Conservation (phyloP, 1,140 invertebrate genomes). For the Cotesia glomerata region DNA sequence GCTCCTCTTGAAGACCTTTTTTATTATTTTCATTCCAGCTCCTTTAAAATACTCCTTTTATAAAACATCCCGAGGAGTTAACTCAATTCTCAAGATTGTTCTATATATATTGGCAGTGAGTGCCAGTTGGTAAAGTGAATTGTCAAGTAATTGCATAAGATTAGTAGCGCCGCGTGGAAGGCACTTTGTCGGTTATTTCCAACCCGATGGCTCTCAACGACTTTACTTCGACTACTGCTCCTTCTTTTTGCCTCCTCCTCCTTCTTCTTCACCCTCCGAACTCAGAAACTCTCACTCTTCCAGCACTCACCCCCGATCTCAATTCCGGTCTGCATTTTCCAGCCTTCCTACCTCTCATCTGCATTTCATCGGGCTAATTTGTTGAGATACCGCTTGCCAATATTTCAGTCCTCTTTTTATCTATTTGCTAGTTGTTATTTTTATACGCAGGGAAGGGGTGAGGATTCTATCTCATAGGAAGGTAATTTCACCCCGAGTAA, state of each 20-base stretch:
- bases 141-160: constrained; percentile 65
- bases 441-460: constrained; percentile 38
- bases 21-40: background rate
- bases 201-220: constrained; percentile 61
- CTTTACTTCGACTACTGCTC: constrained; percentile 57
- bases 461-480: constrained; percentile 12
- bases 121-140: constrained; percentile 61
- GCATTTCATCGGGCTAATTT: constrained; percentile 63
- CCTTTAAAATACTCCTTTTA: background rate
- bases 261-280: constrained; percentile 7
- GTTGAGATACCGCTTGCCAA: constrained; percentile 64
- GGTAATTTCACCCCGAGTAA: constrained; percentile 48
- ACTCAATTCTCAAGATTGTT: constrained; percentile 58
- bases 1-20: background rate
- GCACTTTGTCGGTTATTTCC: constrained; percentile 63
- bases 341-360: constrained; percentile 50
- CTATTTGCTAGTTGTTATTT: constrained; percentile 52
- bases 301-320: constrained; percentile 13
- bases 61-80: constrained; percentile 38
- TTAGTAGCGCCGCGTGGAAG: constrained; percentile 58
- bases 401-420: constrained; percentile 52
- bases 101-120: constrained; percentile 50
- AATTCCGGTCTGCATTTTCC: background rate
- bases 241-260: background rate
- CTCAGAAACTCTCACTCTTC: constrained; percentile 22